phyloP scores from a whole-genome alignment of 1,140 invertebrate species.

The Ceratosolen fusciceps region DNA sequence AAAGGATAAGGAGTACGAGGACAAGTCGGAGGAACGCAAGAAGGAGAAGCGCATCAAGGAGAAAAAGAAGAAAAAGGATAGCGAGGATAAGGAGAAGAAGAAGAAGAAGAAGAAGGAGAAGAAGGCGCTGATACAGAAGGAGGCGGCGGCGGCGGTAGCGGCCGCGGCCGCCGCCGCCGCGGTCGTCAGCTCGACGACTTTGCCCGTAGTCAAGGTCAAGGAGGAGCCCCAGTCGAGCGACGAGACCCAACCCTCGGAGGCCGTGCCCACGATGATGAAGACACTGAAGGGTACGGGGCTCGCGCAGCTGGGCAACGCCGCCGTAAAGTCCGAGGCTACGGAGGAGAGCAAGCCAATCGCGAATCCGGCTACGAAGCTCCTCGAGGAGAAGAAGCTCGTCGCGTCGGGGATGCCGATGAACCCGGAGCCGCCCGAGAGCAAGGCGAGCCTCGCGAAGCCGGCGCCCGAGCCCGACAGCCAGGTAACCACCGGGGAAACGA shows the following conservation, averaged over 20 bases:
- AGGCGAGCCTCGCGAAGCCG: background rate
- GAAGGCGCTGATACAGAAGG: constrained; percentile 66
- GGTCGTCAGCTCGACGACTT: constrained; percentile 41
- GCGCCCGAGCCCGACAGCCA: background rate
- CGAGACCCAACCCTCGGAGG: background rate
- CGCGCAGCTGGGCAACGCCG: background rate
- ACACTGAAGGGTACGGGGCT: background rate
- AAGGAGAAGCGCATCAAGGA: constrained; percentile 73
- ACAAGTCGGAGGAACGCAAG: constrained; percentile 66
- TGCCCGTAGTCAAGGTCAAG: constrained; percentile 47
- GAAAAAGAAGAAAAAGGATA: constrained; percentile 71
- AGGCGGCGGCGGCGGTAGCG: constrained; percentile 57
- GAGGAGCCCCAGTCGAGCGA: constrained; percentile 36
- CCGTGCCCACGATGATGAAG: background rate
- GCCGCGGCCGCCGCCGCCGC: constrained; percentile 54
- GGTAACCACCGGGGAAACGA: background rate
- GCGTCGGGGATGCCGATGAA: background rate
- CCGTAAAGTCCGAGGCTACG: constrained; percentile 9
- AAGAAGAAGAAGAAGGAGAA: constrained; percentile 71
- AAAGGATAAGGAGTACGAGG: constrained; percentile 68
- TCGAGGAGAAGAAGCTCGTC: background rate
- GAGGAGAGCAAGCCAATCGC: no score
- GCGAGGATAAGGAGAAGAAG: constrained; percentile 71
- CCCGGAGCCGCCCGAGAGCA: background rate
- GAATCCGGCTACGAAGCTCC: background rate